These are phyloP conservation scores for Sarcophaga peregrina DNA, from an alignment of 1,140 invertebrate genomes.

Conservation along the genomic window DNA sequence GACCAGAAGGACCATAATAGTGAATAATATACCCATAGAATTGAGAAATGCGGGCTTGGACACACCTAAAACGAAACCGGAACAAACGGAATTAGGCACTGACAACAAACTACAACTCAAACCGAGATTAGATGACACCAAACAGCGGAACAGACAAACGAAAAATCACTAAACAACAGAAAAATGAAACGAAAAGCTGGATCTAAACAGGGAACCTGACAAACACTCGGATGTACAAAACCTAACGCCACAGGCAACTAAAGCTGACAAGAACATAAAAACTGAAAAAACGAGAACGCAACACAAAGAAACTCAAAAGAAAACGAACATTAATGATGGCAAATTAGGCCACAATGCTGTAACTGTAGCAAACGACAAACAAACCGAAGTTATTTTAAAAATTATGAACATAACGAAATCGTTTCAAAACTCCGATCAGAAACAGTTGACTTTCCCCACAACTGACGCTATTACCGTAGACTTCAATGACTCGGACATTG, in stretches of 20 bases:
- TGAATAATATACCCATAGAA: constrained; percentile 62
- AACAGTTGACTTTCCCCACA: not conserved
- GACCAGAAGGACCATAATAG: constrained; percentile 54
- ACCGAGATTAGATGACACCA: constrained; percentile 1
- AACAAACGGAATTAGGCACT: constrained; percentile 10
- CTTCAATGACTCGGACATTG: constrained; percentile 24
- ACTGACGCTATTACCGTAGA: not conserved
- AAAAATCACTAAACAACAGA: not conserved
- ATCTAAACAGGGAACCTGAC: not conserved
- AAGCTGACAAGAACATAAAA: not conserved
- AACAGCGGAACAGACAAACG: not conserved
- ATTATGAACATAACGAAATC: not conserved
- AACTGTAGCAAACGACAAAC: not conserved
- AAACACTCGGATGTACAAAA: not conserved
- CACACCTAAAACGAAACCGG: not conserved
- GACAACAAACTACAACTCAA: not conserved
- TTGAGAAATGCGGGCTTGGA: constrained; percentile 48
- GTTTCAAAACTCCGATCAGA: not conserved
- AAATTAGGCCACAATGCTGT: too few species aligned
- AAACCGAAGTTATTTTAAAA: not conserved
- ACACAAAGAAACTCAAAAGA: not conserved
- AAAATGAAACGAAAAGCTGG: not conserved
- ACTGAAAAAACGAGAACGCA: not conserved
- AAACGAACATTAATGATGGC: too few species aligned
- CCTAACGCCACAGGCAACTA: not conserved